Base-by-base conservation (phyloP, 1,140 invertebrate genomes). In the Halyomorpha halys region DNA sequence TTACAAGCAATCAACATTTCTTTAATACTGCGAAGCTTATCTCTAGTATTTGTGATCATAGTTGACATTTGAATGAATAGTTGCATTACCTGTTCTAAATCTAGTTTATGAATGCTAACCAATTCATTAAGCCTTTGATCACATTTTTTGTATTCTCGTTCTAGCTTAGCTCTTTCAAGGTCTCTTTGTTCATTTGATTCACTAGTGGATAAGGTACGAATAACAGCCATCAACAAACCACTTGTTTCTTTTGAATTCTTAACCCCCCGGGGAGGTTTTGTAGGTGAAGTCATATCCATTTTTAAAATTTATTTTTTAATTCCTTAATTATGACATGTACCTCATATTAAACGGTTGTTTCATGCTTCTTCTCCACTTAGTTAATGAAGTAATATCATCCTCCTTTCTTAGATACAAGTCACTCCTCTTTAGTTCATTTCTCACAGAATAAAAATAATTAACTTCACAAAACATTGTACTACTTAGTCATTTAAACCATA, bases 131-230 rank as follows among this genome's bases (percentile, higher is more conserved):
- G 78, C 69, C 82, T 81, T 67, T 86, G 83, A 77, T 97, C 94
- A 77, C 92, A 94, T 71, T 86, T 83, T 73, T 90, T 90, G 72
- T 90, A 97, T 73, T 94, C 92, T 69, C 90, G 89, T 76, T 98
- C 94, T 39, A 98, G 79, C 74, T 92, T 91, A 0, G 86, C 86
- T 72, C 94, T 94, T 76, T 97, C 94, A 71, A 90, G 85, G 73
- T 97, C 94, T 69, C 94, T 79, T 73, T 97, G 91, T 72, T 96
- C 92, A 75, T 92, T 92, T 34, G 91, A 95, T 76, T 94, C 91
- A 78, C 90, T 95, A 39, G 89, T 87, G 25, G 91, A 92, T 61
- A 97, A 73, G 0, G 91, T 92, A 65, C 91, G 81, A 68, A 97
- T 95, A 9, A 96, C 91, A 49, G 89, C 90, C 83, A 95, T 94